phyloP scores from a whole-genome alignment of 2,888 invertebrate genomes.

The Phyto melanocephala region DNA sequence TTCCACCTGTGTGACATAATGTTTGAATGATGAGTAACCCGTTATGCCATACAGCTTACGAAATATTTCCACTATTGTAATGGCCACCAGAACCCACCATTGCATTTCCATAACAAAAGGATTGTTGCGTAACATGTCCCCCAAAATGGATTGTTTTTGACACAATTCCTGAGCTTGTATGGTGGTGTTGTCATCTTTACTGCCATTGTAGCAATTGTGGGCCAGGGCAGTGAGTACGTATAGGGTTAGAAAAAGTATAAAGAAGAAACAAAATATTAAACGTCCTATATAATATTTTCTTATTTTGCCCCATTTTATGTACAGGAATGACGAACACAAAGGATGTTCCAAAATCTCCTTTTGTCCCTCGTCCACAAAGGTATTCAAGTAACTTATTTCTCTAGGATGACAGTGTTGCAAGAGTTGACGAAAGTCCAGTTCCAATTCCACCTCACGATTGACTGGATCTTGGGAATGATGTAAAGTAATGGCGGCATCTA shows the following conservation, averaged over 20 bases:
- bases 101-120: conserved; percentile 89
- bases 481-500: conserved; percentile 89
- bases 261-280: conserved; percentile 87
- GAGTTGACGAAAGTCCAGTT: conserved; percentile 89
- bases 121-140: conserved; percentile 86
- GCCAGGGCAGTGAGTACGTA: conserved; percentile 90
- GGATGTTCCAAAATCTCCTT: conserved; percentile 93
- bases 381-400: conserved; percentile 91
- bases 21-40: conserved; percentile 88
- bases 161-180: conserved; percentile 87
- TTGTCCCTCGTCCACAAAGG: conserved; percentile 92
- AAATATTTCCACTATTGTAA: conserved; percentile 88
- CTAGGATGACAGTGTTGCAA: conserved; percentile 90
- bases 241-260: conserved; percentile 88
- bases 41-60: conserved; percentile 90
- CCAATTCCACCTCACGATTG: conserved; percentile 88
- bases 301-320: conserved; percentile 94
- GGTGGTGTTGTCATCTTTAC: conserved; percentile 86
- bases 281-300: conserved; percentile 91
- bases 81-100: conserved; percentile 89
- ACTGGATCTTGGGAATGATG: conserved; percentile 88
- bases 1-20: conserved; percentile 90
- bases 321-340: conserved; percentile 90
- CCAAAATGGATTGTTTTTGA: conserved; percentile 88
- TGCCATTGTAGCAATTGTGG: conserved; percentile 91